phyloP scores from a whole-genome alignment of 2,113 vertebrate genomes.

The Calidris pugnax region DNA sequence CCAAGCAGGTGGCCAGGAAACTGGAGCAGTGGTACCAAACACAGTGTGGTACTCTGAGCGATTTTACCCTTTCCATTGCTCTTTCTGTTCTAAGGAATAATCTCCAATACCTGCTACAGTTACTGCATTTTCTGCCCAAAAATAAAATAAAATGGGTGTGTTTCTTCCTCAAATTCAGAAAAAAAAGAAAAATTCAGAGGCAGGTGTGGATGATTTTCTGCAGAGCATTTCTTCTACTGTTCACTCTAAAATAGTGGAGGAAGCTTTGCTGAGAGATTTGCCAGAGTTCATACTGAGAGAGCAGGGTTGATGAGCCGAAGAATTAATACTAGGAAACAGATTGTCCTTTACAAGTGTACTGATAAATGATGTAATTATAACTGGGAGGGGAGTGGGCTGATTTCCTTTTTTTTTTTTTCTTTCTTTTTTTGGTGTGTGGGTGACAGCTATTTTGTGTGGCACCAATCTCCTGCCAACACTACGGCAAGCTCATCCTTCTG shows the following conservation, averaged over 20 bases:
- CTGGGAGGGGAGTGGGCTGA: not conserved
- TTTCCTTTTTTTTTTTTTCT: not conserved
- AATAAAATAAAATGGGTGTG: not conserved
- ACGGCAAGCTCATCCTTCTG: not conserved
- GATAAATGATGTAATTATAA: constrained; percentile 34
- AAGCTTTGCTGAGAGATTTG: not conserved
- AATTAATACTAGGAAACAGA: not conserved
- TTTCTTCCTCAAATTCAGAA: not conserved
- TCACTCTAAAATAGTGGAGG: not conserved
- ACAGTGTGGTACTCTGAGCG: rapidly evolving
- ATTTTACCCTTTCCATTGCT: not conserved
- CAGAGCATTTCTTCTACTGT: not conserved
- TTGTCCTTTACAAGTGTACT: not conserved
- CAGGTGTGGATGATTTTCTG: not conserved
- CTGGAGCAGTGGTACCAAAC: not conserved
- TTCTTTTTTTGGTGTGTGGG: not conserved
- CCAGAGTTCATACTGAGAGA: not conserved
- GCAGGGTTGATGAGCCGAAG: not conserved
- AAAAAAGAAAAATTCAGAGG: not conserved
- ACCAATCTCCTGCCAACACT: not conserved
- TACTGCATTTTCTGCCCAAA: not conserved
- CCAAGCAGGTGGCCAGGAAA: not conserved
- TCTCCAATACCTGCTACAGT: not conserved
- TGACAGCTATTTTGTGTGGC: not conserved
- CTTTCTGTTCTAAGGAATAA: not conserved